These are phyloP conservation scores for Peromyscus aztecus DNA, from an alignment of 2,797 vertebrate species.

Conservation along the genomic window DNA sequence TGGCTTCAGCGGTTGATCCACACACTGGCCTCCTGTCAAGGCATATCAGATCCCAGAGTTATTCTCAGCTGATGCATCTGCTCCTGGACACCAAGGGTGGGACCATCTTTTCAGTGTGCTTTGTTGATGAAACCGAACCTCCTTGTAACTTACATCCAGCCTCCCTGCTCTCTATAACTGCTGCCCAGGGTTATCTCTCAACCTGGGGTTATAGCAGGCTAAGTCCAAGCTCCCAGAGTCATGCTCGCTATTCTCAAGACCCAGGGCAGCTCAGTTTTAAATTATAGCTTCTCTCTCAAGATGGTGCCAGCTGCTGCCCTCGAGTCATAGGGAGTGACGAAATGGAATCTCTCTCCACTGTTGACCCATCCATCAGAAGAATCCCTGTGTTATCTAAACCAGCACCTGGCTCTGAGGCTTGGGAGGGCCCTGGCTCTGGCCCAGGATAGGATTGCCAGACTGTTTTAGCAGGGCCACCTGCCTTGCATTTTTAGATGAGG, in stretches of 20 bases:
- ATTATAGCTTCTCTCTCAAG: not conserved
- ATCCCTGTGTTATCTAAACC: not conserved
- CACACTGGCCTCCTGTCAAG: not conserved
- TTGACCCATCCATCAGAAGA: too few species aligned
- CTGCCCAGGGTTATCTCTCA: not conserved
- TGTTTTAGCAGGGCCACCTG: not conserved
- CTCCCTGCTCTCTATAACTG: not conserved
- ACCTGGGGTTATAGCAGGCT: not conserved
- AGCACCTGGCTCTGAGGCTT: not conserved
- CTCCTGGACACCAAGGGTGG: not conserved
- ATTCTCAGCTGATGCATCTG: not conserved
- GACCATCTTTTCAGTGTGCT: not conserved
- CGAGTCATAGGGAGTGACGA: not conserved
- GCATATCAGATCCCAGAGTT: not conserved
- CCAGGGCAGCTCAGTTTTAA: not conserved
- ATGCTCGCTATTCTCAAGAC: not conserved
- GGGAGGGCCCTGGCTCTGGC: not conserved
- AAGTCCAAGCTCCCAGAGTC: not conserved
- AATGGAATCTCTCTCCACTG: not conserved
- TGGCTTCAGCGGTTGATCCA: too few species aligned
- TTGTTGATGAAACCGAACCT: not conserved
- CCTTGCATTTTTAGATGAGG: not conserved
- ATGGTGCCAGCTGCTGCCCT: not conserved
- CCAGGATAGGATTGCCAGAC: not conserved
- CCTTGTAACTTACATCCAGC: not conserved